Base-by-base conservation (phyloP, 2,113 vertebrate species). In the Notothenia rossii region DNA sequence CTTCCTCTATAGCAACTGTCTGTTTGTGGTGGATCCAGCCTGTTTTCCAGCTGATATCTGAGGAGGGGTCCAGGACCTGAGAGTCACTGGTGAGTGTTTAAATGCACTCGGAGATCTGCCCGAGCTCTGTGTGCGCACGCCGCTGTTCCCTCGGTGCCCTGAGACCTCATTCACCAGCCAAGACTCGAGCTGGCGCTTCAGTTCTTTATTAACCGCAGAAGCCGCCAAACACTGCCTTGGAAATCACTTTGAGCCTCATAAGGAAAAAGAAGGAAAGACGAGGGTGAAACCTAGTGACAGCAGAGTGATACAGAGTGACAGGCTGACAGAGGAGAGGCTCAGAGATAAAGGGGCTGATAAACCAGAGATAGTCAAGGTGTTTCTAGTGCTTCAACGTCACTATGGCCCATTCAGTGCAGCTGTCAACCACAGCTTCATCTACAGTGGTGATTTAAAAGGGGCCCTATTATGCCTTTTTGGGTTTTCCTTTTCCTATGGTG, bases 151-250 rank as follows among this genome's bases (percentile, higher is more conserved):
- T 75, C 40, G 4, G 62, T 85, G 84, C 83, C 88, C 84, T 0
- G 45, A 67, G 91, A 85, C 68, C 82, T 90, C 65, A 65, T 66
- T 76, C 78, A 88, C 85, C 75, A 91, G 86, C 82, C 90, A 90
- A 88, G 70, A 68, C 51, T 55, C 75, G 58, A 79, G 80, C 76
- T 66, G 85, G 75, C 1, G 54, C 81, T 91, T 89, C 91, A 94
- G 80, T 17, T 84, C 89, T 93, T 95, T 93, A 95, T 95, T 94
- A 90, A 91, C 88, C 93, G 92, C 91, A 94, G 93, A 93, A 87
- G 72, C 83, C 82, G 85, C 78, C 77, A 86, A 88, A 89, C 67
- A 74, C 75, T 56, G 63, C 75, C 79, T 87, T 87, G 87, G 86
- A 91, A 82, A 89, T 90, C 77, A 81, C 72, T 90, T 77, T 77